Conservation (phyloP, 1,140 invertebrate genomes). For the Dreissena polymorpha region DNA sequence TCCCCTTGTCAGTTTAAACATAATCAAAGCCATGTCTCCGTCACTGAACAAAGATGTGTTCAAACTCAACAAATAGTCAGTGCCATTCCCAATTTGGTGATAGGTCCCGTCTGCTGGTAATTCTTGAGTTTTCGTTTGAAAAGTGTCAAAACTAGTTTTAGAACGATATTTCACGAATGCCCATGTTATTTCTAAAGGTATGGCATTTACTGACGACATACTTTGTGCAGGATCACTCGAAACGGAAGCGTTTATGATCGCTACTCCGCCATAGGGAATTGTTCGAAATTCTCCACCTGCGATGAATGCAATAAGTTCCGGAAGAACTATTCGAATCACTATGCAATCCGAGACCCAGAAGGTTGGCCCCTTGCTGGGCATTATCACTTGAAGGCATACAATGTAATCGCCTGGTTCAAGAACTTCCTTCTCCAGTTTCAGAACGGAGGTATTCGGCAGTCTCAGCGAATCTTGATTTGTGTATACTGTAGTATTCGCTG, state of each 20-base stretch:
- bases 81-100: constrained; percentile 3
- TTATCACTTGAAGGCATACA: constrained; percentile 13
- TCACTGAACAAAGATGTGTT: background rate
- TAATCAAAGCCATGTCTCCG: background rate
- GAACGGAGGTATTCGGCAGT: background rate
- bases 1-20: constrained; percentile 28
- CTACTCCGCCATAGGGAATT: background rate
- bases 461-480: background rate
- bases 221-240: constrained; percentile 6
- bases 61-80: constrained; percentile 1
- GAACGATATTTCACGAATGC: background rate
- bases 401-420: constrained; percentile 23
- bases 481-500: background rate
- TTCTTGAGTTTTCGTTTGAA: no score
- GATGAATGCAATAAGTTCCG: constrained; percentile 25
- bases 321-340: constrained; percentile 5
- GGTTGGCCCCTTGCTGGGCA: background rate
- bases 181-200: background rate
- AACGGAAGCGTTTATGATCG: background rate
- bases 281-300: constrained; percentile 18
- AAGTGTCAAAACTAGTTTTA: no score
- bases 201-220: background rate
- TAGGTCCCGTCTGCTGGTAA: no score
- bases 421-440: background rate
- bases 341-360: constrained; percentile 2